Evolutionary conservation across 2,113 vertebrate species (phyloP), one percentile per base, ranked within the genome.

Genomic region (Paradisaea rubra): DNA sequence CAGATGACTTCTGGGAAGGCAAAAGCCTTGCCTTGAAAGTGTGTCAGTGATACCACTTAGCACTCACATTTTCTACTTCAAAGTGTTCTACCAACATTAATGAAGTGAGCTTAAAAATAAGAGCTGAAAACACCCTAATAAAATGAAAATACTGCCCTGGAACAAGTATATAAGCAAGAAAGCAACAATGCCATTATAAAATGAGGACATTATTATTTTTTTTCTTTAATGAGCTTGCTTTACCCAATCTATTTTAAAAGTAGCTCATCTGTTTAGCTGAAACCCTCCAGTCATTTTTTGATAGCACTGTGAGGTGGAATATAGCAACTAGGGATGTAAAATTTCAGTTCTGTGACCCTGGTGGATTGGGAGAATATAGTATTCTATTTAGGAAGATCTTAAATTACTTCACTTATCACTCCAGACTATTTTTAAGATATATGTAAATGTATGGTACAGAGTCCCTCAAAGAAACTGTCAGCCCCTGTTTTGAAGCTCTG

Each of bases 11-110:
- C 60, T 96, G 91, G 89, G 88, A 96, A 94, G 68, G 59, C 60
- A 87, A 64, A 87, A 92, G 53, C 9, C 0, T n/a, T 76, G 85
- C 69, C 82, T 91, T 54, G 82, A 93, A 96, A 91, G 78, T 83
- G 78, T 92, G 89, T 87, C 86, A 92, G 77, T 89, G 88, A 70
- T 86, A 86, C 56, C 71, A 94, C 74, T 94, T 93, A 91, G 85
- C 56, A 56, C 90, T 91, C 64, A 81, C 21, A 59, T 92, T 93
- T 90, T 63, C 85, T 73, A 88, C 85, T 91, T 95, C 79, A 89
- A 95, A 94, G 87, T 74, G 27, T 87, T 96, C 95, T 49, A 52
- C 79, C 47, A 89, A 71, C 39, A 49, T 53, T 86, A 97, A 93
- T 83, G 82, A 96, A 91, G 69, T 33, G 47, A 89, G 68, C 31